Evolutionary conservation across 2,113 vertebrate species (phyloP).

Genomic region (Brachyistius frenatus): DNA sequence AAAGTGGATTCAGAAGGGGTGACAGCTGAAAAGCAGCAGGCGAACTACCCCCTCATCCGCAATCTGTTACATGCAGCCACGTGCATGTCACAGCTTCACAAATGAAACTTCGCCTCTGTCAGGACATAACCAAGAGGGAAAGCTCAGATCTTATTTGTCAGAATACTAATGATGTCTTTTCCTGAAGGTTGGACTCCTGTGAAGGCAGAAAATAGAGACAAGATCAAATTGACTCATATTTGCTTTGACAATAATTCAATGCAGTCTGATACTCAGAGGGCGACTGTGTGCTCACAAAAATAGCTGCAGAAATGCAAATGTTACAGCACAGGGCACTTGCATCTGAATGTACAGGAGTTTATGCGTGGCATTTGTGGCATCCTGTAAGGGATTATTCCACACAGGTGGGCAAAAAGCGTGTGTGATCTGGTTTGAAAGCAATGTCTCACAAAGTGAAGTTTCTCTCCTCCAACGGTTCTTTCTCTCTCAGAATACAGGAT

Average conservation of each 20-base stretch:
- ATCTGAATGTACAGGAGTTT: slow-evolving; percentile 8
- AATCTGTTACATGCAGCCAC: slow-evolving; percentile 38
- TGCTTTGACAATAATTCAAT: slow-evolving; percentile 28
- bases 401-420: background rate
- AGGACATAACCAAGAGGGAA: slow-evolving; percentile 19
- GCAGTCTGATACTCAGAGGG: slow-evolving; percentile 21
- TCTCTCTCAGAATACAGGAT: slow-evolving; percentile 25
- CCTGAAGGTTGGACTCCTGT: slow-evolving; percentile 12
- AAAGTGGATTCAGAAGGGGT: slow-evolving; percentile 45
- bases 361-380: background rate
- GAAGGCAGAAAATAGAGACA: slow-evolving; percentile 27
- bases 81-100: slow-evolving; percentile 50
- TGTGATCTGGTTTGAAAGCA: slow-evolving; percentile 34
- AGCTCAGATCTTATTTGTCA: slow-evolving; percentile 13
- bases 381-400: slow-evolving; percentile 6
- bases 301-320: slow-evolving; percentile 41
- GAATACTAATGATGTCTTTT: slow-evolving; percentile 12
- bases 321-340: slow-evolving; percentile 4
- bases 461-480: slow-evolving; percentile 13
- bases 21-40: slow-evolving; percentile 73
- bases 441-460: slow-evolving; percentile 4
- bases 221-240: slow-evolving; percentile 37
- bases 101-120: slow-evolving; percentile 49
- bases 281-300: slow-evolving; percentile 24
- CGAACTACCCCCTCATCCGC: slow-evolving; percentile 37